Base-by-base conservation (phyloP, 2,113 vertebrate genomes). In the Macaca fascicularis region DNA sequence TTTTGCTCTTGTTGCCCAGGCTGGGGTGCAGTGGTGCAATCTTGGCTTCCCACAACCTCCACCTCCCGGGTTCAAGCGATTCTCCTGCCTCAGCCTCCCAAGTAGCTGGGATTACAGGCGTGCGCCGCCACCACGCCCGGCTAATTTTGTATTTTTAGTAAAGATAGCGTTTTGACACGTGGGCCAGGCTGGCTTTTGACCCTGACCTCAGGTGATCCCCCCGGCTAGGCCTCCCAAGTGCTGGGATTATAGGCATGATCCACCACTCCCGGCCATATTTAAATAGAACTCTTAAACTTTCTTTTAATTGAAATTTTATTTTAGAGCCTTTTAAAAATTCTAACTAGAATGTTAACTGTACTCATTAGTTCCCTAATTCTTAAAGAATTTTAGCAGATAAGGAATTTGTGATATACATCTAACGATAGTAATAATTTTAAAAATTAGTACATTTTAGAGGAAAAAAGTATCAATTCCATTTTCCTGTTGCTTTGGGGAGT, bases 381-480 rank as follows among this genome's bases (percentile, higher is more conserved):
- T 94, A 78, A 27, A 67, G 92, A 92, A 80, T 96, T 80, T 92
- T 12, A 85, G 23, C 48, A 92, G 32, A 74, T 74, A 84, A 10
- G 38, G 43, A 92, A 92, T 80, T 92, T 85, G 27, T 92, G 57
- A 57, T 76, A 38, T 6, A 40, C 75, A 74, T 38, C 2, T 90
- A 80, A 87, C 27, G 67, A 57, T 75, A 86, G 43, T 50, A 43
- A 82, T 79, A 79, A 85, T 75, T 38, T 96, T 81, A 52, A n/a
- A 10, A 69, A 19, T 4, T 75, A 74, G 38, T 19, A 61, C 48
- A 86, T 45, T 94, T 89, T 81, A 81, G 67, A 69, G 38, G 43
- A 94, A 75, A 50, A 57, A 25, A 94, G 38, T 61, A 55, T 52
- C 76, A 74, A 13, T 85, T 74, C 74, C 16, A 50, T 89, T 78